A percentile compares a stretch with the other conserved stretches of the same genome.
Evolutionary conservation across 1,140 invertebrate species (phyloP).

Genomic region (Elymnias hypermnestra): DNA sequence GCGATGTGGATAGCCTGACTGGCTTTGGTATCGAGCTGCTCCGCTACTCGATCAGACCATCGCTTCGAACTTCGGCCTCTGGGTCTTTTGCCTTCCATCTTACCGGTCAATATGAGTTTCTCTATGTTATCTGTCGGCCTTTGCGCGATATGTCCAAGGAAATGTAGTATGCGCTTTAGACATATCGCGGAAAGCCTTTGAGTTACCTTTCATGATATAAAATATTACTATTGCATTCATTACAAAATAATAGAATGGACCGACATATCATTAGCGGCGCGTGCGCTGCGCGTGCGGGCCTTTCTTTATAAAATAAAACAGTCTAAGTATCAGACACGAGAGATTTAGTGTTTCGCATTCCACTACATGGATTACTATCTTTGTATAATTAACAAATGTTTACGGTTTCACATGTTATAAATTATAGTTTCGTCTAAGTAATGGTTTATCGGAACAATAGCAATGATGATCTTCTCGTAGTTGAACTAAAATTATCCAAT

Average conservation of each 20-base stretch:
- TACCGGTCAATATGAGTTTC: too few relatives aligned
- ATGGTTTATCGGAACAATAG: conserved; percentile 33
- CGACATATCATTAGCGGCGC: conserved; percentile 52
- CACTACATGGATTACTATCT: conserved; percentile 25
- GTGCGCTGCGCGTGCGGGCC: conserved; percentile 43
- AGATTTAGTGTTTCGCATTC: conserved; percentile 40
- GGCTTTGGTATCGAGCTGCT: too few relatives aligned
- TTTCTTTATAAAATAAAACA: conserved; percentile 46
- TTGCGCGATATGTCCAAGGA: too few relatives aligned
- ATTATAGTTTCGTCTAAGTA: conserved; percentile 27
- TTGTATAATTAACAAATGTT: conserved; percentile 32
- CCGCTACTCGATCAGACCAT: too few relatives aligned
- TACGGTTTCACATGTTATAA: conserved; percentile 27
- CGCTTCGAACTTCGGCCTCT: too few relatives aligned
- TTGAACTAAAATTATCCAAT: conserved; percentile 47
- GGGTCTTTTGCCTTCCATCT: too few relatives aligned
- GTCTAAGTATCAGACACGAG: conserved; percentile 33
- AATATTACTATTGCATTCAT: too few relatives aligned
- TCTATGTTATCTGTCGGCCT: too few relatives aligned
- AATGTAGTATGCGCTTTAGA: too few relatives aligned
- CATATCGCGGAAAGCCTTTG: too few relatives aligned
- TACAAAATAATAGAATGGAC: conserved; percentile 36
- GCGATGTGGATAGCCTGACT: too few relatives aligned
- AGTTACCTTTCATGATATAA: too few relatives aligned
- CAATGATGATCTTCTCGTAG: conserved; percentile 24